Evolutionary conservation across 2,113 vertebrate genomes (phyloP), one percentile per base, ranked within the genome.

Genomic region (Athene noctua): DNA sequence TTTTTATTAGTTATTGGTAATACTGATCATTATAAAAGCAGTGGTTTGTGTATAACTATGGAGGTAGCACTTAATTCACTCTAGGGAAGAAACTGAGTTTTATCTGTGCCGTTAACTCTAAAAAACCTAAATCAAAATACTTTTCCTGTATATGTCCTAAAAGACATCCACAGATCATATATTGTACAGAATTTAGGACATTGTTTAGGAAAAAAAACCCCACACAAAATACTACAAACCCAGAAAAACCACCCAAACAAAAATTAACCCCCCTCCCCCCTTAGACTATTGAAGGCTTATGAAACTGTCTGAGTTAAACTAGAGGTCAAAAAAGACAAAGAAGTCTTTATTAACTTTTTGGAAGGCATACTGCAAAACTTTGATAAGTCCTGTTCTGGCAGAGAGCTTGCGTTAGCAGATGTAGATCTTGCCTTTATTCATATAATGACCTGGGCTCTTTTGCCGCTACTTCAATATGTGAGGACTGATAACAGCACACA

Each of bases 401-500:
- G 75, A 38, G 57, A 52, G 30, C 16, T 0, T 29, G 32, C 51
- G 22, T 78, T 93, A 54, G 16, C 65, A 92, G 63, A 88, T 86
- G 38, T 38, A 88, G n/a, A 55, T 90, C 94, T 93, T 70, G 32
- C 82, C 20, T 88, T 86, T 93, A 61, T 84, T 89, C 81, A 58
- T 38, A 47, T 18, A 89, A 57, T 9, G 15, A 51, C 55, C 23
- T 77, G 58, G 32, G 10, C 52, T 80, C 42, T 88, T 86, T 88
- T 86, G 86, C 63, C 38, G 38, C 65, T 25, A 15, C 52, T 95
- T 90, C 75, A 78, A 32, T 73, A 38, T 94, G 86, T 73, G 74
- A 88, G 13, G 32, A 40, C 75, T 92, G 92, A 94, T 94, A 95
- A 90, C 71, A 67, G 77, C 89, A 26, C 57, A 75, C 51, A 89